Percentiles rank a stretch among this genome's conserved stretches.
Conservation (phyloP, 2,797 vertebrate genomes). For the Amazona ochrocephala region DNA sequence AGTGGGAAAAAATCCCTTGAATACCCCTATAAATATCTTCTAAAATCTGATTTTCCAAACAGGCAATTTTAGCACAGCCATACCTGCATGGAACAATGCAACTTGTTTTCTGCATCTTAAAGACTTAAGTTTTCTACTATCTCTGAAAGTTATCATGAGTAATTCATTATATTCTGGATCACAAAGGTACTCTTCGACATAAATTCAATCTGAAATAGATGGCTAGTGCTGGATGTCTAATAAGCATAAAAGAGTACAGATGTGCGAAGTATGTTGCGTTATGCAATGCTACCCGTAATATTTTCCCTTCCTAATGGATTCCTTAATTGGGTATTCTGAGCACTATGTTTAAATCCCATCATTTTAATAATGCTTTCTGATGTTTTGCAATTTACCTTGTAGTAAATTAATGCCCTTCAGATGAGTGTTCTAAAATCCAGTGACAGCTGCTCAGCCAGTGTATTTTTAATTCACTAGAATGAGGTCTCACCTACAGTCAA, state of each 20-base stretch:
- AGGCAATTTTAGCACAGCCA: neutral
- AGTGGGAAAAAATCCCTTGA: neutral
- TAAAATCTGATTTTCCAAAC: neutral
- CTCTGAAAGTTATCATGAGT: neutral
- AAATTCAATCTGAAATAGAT: conserved; percentile 35
- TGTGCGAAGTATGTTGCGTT: neutral
- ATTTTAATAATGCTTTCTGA: neutral
- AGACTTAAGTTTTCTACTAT: neutral
- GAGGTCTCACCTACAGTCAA: neutral
- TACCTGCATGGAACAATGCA: neutral
- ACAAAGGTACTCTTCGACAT: neutral
- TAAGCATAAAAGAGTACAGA: neutral
- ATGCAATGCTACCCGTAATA: neutral
- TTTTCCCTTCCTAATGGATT: conserved; percentile 2
- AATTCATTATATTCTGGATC: neutral
- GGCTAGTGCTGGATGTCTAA: neutral
- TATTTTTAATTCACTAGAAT: neutral
- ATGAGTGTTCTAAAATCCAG: neutral
- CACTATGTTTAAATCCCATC: neutral
- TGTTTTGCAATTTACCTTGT: neutral
- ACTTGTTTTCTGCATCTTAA: neutral
- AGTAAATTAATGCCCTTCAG: neutral
- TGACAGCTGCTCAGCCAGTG: neutral
- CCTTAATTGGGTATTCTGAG: neutral
- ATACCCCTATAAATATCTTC: neutral